Base-by-base conservation (phyloP, 2,797 vertebrate genomes). In the Tadarida brasiliensis region DNA sequence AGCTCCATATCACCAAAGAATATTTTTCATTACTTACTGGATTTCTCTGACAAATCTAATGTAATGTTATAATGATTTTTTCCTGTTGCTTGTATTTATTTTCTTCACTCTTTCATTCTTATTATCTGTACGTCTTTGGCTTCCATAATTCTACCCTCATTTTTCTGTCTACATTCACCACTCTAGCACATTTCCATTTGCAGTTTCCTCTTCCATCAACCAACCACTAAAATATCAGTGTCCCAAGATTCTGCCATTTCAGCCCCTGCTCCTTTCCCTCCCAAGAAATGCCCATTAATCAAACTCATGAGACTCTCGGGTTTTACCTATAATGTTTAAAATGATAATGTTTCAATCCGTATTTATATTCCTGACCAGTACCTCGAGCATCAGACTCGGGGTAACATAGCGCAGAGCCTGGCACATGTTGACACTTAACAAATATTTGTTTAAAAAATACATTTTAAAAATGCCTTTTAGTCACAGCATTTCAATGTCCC, bases 401-500 rank as follows among this genome's bases (percentile, higher is more conserved):
- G 47, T 20, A 16, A 35, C 3, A 73, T 3, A 92, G 22, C 19
- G 47, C 33, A 87, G 17, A 90, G 2, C 5, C 47, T 92, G 28
- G 59, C 16, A 74, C 8, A n/a, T 51, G 57, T 11, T 63, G 15
- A 87, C 16, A 26, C 11, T 39, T 49, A 82, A 70, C 74, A 85
- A 47, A 44, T 33, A 86, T 17, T 19, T 87, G 20, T n/a, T n/a
- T 39, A 59, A 76, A 93, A 91, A 78, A 78, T n/a, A 93, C 93
- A 47, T 65, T 70, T 71, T 51, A 78, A 33, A 6, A 35, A 39
- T 20, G 9, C 7, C 19, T 68, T 12, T 30, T 28, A 9, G 14
- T 35, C 22, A 68, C 2, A 51, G 22, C 12, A 47, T 35, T 87
- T 47, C 39, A 63, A 54, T 80, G 22, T 26, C 11, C 22, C 14